Evolutionary conservation across 2,888 invertebrate genomes (phyloP).

Genomic region (Chaetogeoica ovagalla): DNA sequence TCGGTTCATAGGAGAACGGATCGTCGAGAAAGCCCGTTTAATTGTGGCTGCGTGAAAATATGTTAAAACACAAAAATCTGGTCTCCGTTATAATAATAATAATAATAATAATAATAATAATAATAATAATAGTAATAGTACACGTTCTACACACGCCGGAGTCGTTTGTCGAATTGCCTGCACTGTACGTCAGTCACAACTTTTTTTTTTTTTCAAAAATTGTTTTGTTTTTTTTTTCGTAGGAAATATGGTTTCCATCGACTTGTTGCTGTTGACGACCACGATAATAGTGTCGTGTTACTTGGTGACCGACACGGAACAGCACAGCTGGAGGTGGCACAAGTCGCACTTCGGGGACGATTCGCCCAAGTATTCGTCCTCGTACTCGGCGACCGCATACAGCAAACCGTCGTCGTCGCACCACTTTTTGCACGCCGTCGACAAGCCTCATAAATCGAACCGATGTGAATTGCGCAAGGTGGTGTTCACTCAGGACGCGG

Average conservation of each 20-base stretch:
- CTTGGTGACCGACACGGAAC: background rate
- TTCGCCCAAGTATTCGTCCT: background rate
- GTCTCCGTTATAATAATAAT: too few relatives aligned
- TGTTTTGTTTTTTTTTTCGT: background rate
- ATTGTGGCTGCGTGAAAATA: too few relatives aligned
- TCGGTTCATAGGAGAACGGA: too few relatives aligned
- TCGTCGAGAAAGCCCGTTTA: too few relatives aligned
- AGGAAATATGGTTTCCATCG: background rate
- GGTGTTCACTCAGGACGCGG: constrained; percentile 70
- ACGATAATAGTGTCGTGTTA: background rate
- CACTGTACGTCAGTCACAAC: background rate
- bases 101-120: too few relatives aligned
- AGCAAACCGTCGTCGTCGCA: background rate
- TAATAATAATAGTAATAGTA: too few relatives aligned
- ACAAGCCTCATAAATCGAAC: constrained; percentile 56
- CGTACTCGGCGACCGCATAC: background rate
- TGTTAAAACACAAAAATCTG: too few relatives aligned
- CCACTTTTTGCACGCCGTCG: background rate
- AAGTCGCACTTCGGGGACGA: constrained; percentile 26
- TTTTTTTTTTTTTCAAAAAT: background rate
- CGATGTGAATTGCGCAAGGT: constrained; percentile 72
- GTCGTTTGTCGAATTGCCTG: constrained; percentile 38
- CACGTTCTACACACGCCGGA: background rate
- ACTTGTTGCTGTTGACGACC: background rate
- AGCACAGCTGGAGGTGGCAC: constrained; percentile 14